Percentiles rank a stretch among this genome's conserved stretches.
Evolutionary conservation across 2,888 invertebrate species (phyloP).

Genomic region (Cactoblastis cactorum): DNA sequence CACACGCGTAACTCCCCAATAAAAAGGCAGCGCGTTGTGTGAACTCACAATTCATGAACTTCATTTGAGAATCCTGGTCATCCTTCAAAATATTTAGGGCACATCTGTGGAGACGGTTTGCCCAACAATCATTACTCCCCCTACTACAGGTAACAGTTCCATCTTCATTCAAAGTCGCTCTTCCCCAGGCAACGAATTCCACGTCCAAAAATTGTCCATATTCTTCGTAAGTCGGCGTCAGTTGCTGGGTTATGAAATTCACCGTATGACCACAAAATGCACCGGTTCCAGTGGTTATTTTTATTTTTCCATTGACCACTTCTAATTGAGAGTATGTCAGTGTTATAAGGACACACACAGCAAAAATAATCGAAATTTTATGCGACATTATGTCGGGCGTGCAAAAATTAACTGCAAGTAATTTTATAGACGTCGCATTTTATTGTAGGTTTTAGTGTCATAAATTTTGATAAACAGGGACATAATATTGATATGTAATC

Average conservation of each 20-base stretch:
- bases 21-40: slow-evolving; percentile 36
- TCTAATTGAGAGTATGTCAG: slow-evolving; percentile 20
- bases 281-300: slow-evolving; percentile 50
- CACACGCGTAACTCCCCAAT: slow-evolving; percentile 49
- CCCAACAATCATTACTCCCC: slow-evolving; percentile 54
- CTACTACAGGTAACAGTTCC: slow-evolving; percentile 51
- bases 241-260: slow-evolving; percentile 42
- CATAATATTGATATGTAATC: neutral
- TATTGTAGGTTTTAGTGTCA: neutral
- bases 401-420: neutral
- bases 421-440: neutral
- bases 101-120: slow-evolving; percentile 65
- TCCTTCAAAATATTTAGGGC: slow-evolving; percentile 43
- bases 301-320: slow-evolving; percentile 52
- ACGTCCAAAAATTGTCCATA: slow-evolving; percentile 53
- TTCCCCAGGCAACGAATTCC: slow-evolving; percentile 69
- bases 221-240: slow-evolving; percentile 42
- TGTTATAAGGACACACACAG: neutral
- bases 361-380: neutral
- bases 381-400: slow-evolving; percentile 26
- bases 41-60: slow-evolving; percentile 65
- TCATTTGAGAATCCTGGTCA: slow-evolving; percentile 48
- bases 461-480: neutral
- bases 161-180: slow-evolving; percentile 37
- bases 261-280: slow-evolving; percentile 58